phyloP scores from a whole-genome alignment of 2,797 vertebrate species.

The Atherinosoma microstoma region DNA sequence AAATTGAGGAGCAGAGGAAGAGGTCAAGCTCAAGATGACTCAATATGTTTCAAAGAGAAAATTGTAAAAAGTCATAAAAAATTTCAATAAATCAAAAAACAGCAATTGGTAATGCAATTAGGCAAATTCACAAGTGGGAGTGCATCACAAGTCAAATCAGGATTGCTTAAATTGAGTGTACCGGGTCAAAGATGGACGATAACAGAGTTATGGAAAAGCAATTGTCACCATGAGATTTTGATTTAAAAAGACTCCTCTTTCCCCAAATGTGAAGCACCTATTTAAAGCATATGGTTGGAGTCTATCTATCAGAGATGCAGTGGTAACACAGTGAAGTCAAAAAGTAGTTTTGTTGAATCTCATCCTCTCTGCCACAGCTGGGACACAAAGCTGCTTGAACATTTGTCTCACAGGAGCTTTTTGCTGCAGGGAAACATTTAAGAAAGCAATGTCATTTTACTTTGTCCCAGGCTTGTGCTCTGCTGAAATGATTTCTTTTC shows the following conservation, averaged over 20 bases:
- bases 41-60: slow-evolving; percentile 41
- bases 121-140: slow-evolving; percentile 42
- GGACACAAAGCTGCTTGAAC: slow-evolving; percentile 54
- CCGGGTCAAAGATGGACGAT: slow-evolving; percentile 41
- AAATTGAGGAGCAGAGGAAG: slow-evolving; percentile 66
- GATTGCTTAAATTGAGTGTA: slow-evolving; percentile 35
- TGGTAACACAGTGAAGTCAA: slow-evolving; percentile 55
- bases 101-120: slow-evolving; percentile 53
- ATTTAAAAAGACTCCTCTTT: slow-evolving; percentile 66
- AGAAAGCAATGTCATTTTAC: slow-evolving; percentile 49
- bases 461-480: slow-evolving; percentile 49
- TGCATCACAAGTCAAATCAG: slow-evolving; percentile 37
- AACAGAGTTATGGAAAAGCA: slow-evolving; percentile 51
- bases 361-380: slow-evolving; percentile 41
- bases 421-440: slow-evolving; percentile 65
- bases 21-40: slow-evolving; percentile 54
- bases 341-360: slow-evolving; percentile 68
- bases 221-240: slow-evolving; percentile 53
- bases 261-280: slow-evolving; percentile 42
- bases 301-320: slow-evolving; percentile 45
- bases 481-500: slow-evolving; percentile 53
- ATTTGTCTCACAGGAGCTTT: slow-evolving; percentile 64
- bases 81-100: slow-evolving; percentile 16
- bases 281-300: slow-evolving; percentile 51
- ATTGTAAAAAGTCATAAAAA: background rate